These are phyloP conservation scores for human (Homo sapiens) DNA, from an alignment of 2,113 vertebrate genomes.

Conservation along the genomic window DNA sequence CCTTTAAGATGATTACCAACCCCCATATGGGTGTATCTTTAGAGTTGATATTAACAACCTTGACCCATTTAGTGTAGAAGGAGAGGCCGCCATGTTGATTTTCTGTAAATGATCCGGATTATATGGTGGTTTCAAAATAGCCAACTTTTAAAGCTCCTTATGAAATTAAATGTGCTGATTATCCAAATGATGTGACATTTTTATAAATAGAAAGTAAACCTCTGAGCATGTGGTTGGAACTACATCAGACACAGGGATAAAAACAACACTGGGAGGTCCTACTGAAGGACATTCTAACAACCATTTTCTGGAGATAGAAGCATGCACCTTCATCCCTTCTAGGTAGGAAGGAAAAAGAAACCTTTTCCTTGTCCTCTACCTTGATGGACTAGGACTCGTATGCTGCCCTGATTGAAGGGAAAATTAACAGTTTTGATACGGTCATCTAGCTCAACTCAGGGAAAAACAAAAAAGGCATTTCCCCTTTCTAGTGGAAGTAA, in stretches of 20 bases:
- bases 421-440: slow-evolving; percentile 78
- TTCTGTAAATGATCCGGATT: slow-evolving; percentile 53
- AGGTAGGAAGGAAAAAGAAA: slow-evolving; percentile 66
- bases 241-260: slow-evolving; percentile 53
- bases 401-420: slow-evolving; percentile 79
- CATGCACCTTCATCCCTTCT: slow-evolving; percentile 42
- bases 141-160: slow-evolving; percentile 48
- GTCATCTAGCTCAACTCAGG: slow-evolving; percentile 75
- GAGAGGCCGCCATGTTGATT: background rate
- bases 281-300: slow-evolving; percentile 60
- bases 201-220: slow-evolving; percentile 74
- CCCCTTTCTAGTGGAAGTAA: slow-evolving; percentile 80
- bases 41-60: slow-evolving; percentile 17
- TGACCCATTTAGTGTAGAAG: background rate
- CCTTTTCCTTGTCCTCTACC: slow-evolving; percentile 74
- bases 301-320: slow-evolving; percentile 71
- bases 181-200: slow-evolving; percentile 62
- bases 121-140: slow-evolving; percentile 59
- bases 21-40: background rate
- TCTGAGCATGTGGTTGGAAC: slow-evolving; percentile 63
- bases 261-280: slow-evolving; percentile 33
- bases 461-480: slow-evolving; percentile 61
- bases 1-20: background rate
- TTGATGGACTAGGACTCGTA: slow-evolving; percentile 77
- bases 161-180: slow-evolving; percentile 64